Conservation (phyloP, 2,113 vertebrate species). For the Micronycteris hirsuta region DNA sequence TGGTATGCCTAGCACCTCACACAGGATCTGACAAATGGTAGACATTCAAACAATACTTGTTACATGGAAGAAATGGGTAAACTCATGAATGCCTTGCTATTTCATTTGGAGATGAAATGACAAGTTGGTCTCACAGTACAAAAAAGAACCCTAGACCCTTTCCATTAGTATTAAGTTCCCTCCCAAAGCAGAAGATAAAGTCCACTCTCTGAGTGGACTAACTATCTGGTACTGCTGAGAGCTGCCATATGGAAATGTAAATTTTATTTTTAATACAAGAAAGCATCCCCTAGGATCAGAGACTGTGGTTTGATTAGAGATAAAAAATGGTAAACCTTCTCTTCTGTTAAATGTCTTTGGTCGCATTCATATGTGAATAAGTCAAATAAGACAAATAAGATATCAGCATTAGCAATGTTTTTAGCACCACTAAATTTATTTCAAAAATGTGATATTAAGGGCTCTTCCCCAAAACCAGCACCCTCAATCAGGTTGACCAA, state of each 20-base stretch:
- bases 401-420: conserved; percentile 46
- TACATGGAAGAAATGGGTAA: background rate
- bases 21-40: background rate
- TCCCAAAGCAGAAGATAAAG: background rate
- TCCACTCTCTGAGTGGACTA: background rate
- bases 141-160: background rate
- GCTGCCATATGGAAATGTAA: conserved; percentile 21
- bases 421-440: conserved; percentile 55
- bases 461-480: conserved; percentile 81
- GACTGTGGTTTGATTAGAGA: background rate
- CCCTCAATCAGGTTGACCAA: conserved; percentile 23
- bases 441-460: conserved; percentile 75
- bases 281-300: background rate
- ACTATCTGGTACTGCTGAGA: background rate
- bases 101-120: background rate
- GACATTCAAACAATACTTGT: background rate
- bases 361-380: background rate
- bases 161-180: background rate
- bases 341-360: conserved; percentile 31
- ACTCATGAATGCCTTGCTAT: background rate
- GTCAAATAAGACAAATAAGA: conserved; percentile 41
- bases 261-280: conserved; percentile 40
- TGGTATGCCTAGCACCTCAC: background rate
- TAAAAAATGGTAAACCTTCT: conserved; percentile 22
- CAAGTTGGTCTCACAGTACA: background rate